Evolutionary conservation across 2,113 vertebrate genomes (phyloP).

Genomic region (Rhombomys opimus): DNA sequence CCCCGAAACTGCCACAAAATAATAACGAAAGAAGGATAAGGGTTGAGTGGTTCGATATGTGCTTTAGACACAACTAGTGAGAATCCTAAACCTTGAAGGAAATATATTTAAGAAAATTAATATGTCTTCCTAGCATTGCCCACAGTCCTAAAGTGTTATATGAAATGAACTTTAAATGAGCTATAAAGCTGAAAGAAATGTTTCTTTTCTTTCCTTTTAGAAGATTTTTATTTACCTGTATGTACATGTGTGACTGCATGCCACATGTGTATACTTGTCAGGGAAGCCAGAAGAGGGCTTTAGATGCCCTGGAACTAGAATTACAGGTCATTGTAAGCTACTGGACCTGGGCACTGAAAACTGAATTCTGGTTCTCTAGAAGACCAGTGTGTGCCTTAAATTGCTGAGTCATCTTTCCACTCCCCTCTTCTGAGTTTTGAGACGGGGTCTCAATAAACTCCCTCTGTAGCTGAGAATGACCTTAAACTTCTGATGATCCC

Average conservation of each 20-base stretch:
- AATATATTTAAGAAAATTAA: not conserved
- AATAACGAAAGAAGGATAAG: not conserved
- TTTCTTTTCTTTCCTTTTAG: not conserved
- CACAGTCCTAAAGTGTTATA: not conserved
- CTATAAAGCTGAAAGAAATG: not conserved
- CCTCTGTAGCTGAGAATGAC: not conserved
- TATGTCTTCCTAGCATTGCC: not conserved
- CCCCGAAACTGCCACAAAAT: not conserved
- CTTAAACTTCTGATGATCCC: not conserved
- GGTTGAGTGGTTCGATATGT: not conserved
- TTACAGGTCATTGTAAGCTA: not conserved
- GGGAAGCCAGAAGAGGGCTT: not conserved
- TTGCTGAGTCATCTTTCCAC: too few relatives aligned
- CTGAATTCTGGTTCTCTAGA: not conserved
- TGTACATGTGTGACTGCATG: not conserved
- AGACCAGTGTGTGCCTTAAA: not conserved
- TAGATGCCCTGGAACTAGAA: not conserved
- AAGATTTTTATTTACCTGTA: not conserved
- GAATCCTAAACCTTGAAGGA: not conserved
- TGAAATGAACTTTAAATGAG: not conserved
- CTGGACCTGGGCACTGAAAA: not conserved
- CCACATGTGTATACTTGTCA: not conserved
- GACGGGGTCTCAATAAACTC: not conserved
- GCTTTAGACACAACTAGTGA: not conserved
- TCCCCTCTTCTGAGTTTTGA: not conserved